phyloP scores from a whole-genome alignment of 2,888 invertebrate species.

The Galerucella nymphaeae region DNA sequence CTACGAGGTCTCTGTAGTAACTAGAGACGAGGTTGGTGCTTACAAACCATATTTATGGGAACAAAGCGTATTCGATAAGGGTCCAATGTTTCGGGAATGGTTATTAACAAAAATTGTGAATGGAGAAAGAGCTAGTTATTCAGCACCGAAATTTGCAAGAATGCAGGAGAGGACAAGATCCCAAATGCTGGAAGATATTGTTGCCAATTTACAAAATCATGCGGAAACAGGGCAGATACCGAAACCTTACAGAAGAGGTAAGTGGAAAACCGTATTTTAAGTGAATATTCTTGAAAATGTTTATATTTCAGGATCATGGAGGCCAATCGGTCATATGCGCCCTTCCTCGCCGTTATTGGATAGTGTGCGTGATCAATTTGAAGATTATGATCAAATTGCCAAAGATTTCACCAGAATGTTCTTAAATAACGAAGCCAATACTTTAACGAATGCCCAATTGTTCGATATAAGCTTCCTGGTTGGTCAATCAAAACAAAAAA shows the following conservation, averaged over 20 bases:
- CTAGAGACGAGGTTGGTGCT: constrained; percentile 93
- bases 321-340: constrained; percentile 94
- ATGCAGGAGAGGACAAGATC: constrained; percentile 94
- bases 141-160: constrained; percentile 93
- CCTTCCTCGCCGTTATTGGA: constrained; percentile 92
- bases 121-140: constrained; percentile 92
- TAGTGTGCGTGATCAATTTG: constrained; percentile 92
- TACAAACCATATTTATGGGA: constrained; percentile 97
- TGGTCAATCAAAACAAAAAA: constrained; percentile 90
- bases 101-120: constrained; percentile 93
- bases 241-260: constrained; percentile 89
- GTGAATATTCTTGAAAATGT: neutral
- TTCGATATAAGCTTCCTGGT: constrained; percentile 93
- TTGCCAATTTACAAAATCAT: constrained; percentile 92
- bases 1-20: constrained; percentile 93
- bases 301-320: constrained; percentile 79
- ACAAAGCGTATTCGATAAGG: constrained; percentile 93
- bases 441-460: constrained; percentile 81
- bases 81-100: constrained; percentile 96
- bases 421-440: constrained; percentile 84
- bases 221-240: constrained; percentile 96
- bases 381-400: constrained; percentile 92
- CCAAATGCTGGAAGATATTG: constrained; percentile 94
- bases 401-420: constrained; percentile 93
- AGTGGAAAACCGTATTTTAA: constrained; percentile 19